Percentiles rank a stretch among this genome's conserved stretches.
These are phyloP conservation scores for Augochlora pura DNA, from an alignment of 1,140 invertebrate species.

Conservation along the genomic window DNA sequence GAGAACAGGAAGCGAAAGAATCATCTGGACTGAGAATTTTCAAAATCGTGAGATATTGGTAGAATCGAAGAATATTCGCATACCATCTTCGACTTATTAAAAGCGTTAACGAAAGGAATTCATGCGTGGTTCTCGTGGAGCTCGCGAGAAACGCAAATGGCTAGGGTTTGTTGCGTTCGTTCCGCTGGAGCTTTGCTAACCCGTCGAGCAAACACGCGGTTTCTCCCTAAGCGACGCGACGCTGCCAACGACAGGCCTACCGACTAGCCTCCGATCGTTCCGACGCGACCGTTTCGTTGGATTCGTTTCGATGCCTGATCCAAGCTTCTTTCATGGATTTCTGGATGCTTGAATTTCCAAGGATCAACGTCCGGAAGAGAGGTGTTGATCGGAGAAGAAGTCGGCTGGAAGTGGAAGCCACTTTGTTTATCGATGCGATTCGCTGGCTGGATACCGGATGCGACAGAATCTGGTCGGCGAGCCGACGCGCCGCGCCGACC, in stretches of 20 bases:
- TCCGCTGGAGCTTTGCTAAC: slow-evolving; percentile 59
- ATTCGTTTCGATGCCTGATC: too few species aligned
- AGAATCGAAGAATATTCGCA: too few species aligned
- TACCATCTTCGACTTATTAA: too few species aligned
- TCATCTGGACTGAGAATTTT: too few species aligned
- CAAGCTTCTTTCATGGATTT: too few species aligned
- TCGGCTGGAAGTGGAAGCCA: not conserved
- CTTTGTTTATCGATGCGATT: slow-evolving; percentile 11
- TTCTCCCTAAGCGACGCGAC: slow-evolving; percentile 12
- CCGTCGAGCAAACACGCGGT: slow-evolving; percentile 50
- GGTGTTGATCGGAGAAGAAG: not conserved
- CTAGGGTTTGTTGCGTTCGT: slow-evolving; percentile 26
- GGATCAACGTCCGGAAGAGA: not conserved
- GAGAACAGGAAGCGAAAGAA: too few species aligned
- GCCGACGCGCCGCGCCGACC: too few species aligned
- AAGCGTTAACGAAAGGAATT: too few species aligned
- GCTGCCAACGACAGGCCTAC: slow-evolving; percentile 18
- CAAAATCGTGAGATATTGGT: too few species aligned
- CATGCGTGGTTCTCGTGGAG: not conserved
- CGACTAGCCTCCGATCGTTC: slow-evolving; percentile 52
- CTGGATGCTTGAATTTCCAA: too few species aligned
- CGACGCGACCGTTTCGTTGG: too few species aligned
- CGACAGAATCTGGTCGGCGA: not conserved
- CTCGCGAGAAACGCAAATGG: slow-evolving; percentile 23
- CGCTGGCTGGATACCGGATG: not conserved